Evolutionary conservation across 2,797 vertebrate genomes (phyloP).

Genomic region (Synanceia verrucosa): DNA sequence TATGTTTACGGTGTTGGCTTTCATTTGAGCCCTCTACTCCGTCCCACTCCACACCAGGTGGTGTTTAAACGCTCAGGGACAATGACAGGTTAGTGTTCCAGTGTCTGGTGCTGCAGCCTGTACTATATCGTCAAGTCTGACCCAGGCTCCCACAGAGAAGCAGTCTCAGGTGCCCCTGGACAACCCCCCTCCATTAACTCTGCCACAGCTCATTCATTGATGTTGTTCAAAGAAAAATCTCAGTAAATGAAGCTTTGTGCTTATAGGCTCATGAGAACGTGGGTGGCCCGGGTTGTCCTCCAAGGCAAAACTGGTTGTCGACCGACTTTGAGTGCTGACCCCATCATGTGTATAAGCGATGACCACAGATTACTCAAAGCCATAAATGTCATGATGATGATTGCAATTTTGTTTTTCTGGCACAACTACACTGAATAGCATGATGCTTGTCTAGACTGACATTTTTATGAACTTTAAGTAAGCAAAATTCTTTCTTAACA

Average conservation of each 20-base stretch:
- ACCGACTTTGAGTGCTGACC: constrained; percentile 41
- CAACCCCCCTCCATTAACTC: not conserved
- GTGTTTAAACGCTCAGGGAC: constrained; percentile 82
- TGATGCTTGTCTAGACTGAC: constrained; percentile 8
- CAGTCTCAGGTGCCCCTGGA: constrained; percentile 42
- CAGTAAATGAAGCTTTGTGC: constrained; percentile 6
- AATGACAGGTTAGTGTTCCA: constrained; percentile 81
- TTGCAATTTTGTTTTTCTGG: constrained; percentile 38
- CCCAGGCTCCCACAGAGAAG: constrained; percentile 45
- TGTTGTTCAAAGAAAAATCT: constrained; percentile 9
- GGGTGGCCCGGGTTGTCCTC: constrained; percentile 51
- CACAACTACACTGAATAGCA: constrained; percentile 15
- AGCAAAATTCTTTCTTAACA: constrained; percentile 12
- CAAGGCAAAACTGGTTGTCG: constrained; percentile 8
- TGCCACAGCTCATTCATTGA: constrained; percentile 2
- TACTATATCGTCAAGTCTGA: constrained; percentile 63
- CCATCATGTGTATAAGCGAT: constrained; percentile 48
- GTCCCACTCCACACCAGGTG: constrained; percentile 72
- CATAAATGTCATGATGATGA: constrained; percentile 30
- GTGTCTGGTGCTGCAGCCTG: constrained; percentile 73
- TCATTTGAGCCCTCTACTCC: constrained; percentile 68
- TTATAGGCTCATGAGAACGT: constrained; percentile 22
- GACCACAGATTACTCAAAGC: constrained; percentile 49
- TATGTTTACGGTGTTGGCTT: constrained; percentile 78
- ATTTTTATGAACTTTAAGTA: not conserved